A percentile compares a stretch with the other conserved stretches of the same genome.
phyloP scores from a whole-genome alignment of 2,888 invertebrate genomes.

The Eupeodes luniger region DNA sequence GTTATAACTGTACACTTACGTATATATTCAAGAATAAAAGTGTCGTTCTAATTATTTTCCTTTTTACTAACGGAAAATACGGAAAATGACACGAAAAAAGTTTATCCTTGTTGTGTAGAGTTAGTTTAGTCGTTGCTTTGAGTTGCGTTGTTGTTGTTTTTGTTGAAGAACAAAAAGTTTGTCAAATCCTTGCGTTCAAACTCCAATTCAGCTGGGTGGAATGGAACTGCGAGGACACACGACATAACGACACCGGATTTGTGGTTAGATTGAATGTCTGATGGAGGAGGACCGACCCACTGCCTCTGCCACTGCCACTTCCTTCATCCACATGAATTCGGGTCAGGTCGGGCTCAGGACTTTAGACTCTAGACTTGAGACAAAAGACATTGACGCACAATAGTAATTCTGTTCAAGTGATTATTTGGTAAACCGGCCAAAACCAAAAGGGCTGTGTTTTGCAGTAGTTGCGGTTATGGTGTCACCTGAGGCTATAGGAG shows the following conservation, averaged over 20 bases:
- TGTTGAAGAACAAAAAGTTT: conserved; percentile 48
- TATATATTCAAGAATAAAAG: conserved; percentile 26
- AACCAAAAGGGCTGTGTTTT: conserved; percentile 22
- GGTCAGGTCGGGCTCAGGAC: too few relatives aligned
- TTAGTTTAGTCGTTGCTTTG: background rate
- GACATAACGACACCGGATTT: conserved; percentile 62
- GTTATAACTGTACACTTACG: background rate
- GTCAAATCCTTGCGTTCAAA: conserved; percentile 58
- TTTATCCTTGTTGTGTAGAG: conserved; percentile 19
- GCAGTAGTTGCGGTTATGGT: background rate
- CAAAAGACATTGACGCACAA: conserved; percentile 44
- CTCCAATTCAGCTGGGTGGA: conserved; percentile 12
- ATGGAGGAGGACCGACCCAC: background rate
- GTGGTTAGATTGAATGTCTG: conserved; percentile 53
- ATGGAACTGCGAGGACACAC: conserved; percentile 32
- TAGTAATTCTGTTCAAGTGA: conserved; percentile 70
- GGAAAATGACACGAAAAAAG: conserved; percentile 39
- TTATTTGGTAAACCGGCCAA: conserved; percentile 56
- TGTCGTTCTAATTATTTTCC: conserved; percentile 69
- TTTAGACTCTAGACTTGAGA: background rate
- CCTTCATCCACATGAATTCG: too few relatives aligned
- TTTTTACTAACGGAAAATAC: conserved; percentile 25
- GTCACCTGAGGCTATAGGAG: background rate
- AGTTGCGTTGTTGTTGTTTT: background rate
- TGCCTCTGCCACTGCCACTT: too few relatives aligned